Evolutionary conservation across 2,797 vertebrate genomes (phyloP).

Genomic region (Mycteria americana): DNA sequence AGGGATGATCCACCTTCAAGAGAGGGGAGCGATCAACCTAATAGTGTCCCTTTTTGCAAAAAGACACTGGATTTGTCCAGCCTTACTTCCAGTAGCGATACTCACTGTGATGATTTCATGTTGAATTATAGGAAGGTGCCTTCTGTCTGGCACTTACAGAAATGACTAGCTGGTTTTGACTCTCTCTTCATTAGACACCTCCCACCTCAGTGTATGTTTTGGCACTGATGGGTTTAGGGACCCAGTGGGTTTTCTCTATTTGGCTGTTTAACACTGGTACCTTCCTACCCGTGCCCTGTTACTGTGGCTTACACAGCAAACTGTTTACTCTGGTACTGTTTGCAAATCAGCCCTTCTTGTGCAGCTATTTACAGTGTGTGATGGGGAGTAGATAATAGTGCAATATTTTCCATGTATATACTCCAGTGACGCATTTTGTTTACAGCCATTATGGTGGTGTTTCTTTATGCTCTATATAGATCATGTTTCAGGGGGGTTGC

Average conservation of each 20-base stretch:
- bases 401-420: background rate
- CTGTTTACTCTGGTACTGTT: background rate
- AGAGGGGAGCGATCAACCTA: background rate
- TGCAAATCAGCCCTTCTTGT: background rate
- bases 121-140: background rate
- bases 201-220: background rate
- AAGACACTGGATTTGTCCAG: background rate
- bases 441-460: background rate
- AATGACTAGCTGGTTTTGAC: background rate
- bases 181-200: background rate
- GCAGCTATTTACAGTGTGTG: background rate
- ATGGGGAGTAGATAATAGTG: background rate
- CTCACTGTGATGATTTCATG: rapidly evolving
- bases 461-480: background rate
- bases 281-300: background rate
- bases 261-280: background rate
- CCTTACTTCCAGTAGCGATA: background rate
- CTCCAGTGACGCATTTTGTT: background rate
- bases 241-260: background rate
- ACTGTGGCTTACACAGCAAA: background rate
- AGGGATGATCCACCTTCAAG: background rate
- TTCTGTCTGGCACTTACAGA: background rate
- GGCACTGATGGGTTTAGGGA: background rate
- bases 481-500: background rate
- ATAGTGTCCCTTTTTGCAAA: background rate